Evolutionary conservation across 1,140 invertebrate genomes (phyloP), one percentile per base, ranked within the genome.

Genomic region (Chironomus striatipennis): DNA sequence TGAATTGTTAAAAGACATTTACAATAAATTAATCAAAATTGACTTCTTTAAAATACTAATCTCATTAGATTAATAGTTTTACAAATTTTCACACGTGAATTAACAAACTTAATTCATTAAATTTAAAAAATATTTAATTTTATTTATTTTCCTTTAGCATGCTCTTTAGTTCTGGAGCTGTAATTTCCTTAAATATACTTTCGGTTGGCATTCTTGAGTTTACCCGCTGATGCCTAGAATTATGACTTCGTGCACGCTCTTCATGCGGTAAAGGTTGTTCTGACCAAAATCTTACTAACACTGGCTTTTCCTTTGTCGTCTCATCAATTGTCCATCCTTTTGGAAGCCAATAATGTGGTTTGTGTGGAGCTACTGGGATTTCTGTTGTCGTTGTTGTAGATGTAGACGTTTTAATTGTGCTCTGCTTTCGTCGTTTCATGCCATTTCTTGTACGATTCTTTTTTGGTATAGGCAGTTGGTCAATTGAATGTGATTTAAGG

Each of bases 321-420:
- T 70, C 65, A 70, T 70, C 65, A 21, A 70, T 70, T 70, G 65
- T 21, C 65, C 65, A 70, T 5, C 65, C 65, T 20, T 70, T 70
- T 21, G 65, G 65, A 18, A 70, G 65, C 65, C 65, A 70, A 9
- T 10, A 70, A 70, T 20, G 18, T 20, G 65, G 65, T 70, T 70
- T 70, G 20, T 70, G 65, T 21, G 65, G 7, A 20, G 65, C 9
- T 18, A 18, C 17, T 70, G 65, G 65, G 9, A 9, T 21, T 70
- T 70, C 65, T 70, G 65, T 70, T 18, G 65, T 70, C 7, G 65
- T 18, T 10, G 18, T 70, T 70, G n/a, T 17, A 18, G 65, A 18
- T 5, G n/a, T 57, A 5, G 24, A 34, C 2, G 24, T 5, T 34
- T 34, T 34, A 34, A 34, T 34, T 34, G 24, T 57, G 47, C 10